Base-by-base conservation (phyloP, 2,888 invertebrate species). In the Chymomyza amoena region DNA sequence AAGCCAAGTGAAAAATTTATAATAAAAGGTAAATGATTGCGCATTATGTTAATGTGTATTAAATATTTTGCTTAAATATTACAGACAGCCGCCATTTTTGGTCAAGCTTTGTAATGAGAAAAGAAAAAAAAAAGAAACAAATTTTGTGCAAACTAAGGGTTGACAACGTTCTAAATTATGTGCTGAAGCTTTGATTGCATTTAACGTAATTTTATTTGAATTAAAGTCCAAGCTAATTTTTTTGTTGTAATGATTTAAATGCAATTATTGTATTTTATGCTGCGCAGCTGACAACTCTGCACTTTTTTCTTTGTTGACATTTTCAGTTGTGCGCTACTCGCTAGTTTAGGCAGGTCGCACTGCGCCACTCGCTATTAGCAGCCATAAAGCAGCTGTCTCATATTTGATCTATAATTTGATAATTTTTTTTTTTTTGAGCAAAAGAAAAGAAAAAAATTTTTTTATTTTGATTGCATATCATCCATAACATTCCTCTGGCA, bases 81-180 rank as follows among this genome's bases (percentile, higher is more conserved):
- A 83, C 75, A 77, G 84, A 81, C 86, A 84, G 25, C 86, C 81
- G 81, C 81, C 81, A 81, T 81, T 84, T 81, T 81, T 25, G 25
- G 25, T 25, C 75, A 78, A 84, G 84, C 16, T 16, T 68, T 77
- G 25, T 2, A 25, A n/a, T n/a, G n/a, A n/a, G n/a, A n/a, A n/a
- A n/a, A n/a, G 3, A 79, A 73, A 77, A 69, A 72, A 72, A 69
- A 39, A 36, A 18, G 68, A 80, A 69, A 70, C 78, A 76, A 74
- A 72, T 62, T 71, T 83, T 25, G 25, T 25, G 25, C 20, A 20
- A 20, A 20, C 25, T 25, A 25, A 81, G 81, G 86, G 81, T 83
- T 81, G 81, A 72, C 86, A 84, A 25, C 45, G n/a, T 51, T 70
- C 52, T 64, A 15, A 52, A 6, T 9, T 52, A 61, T 56, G 32